Evolutionary conservation across 2,888 invertebrate genomes (phyloP).

Genomic region (Polymixis flavicincta): DNA sequence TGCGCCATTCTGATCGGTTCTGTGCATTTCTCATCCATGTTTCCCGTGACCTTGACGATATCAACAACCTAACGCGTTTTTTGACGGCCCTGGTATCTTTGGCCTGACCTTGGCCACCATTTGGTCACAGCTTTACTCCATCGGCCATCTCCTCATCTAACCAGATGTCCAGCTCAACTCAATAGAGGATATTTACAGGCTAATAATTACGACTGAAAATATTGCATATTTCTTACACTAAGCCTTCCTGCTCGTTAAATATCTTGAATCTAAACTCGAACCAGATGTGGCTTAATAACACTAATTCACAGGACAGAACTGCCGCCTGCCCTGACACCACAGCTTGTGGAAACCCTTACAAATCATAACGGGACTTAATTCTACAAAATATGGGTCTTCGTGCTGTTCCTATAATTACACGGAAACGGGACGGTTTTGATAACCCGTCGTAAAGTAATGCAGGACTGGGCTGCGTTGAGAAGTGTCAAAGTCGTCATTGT

Average conservation of each 20-base stretch:
- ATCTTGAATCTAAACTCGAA: slow-evolving; percentile 5
- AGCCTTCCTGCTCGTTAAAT: slow-evolving; percentile 1
- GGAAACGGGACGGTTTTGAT: neutral
- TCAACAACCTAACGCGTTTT: too few relatives aligned
- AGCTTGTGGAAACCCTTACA: slow-evolving; percentile 33
- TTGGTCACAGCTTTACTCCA: too few relatives aligned
- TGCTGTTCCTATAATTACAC: neutral
- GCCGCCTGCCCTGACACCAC: neutral
- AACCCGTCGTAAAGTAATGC: neutral
- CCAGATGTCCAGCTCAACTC: neutral
- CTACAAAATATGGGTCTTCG: neutral
- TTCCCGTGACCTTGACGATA: too few relatives aligned
- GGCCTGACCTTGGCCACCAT: too few relatives aligned
- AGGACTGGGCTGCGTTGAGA: too few relatives aligned
- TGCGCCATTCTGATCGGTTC: too few relatives aligned
- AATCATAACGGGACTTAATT: slow-evolving; percentile 24
- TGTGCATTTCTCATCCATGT: too few relatives aligned
- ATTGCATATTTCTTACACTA: neutral
- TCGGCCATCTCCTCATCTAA: too few relatives aligned
- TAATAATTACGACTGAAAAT: neutral
- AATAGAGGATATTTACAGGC: neutral
- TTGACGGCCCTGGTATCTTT: too few relatives aligned
- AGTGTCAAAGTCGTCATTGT: neutral
- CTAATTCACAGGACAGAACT: slow-evolving; percentile 30
- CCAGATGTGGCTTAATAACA: slow-evolving; percentile 24